A percentile compares a stretch with the other conserved stretches of the same genome.
phyloP scores from a whole-genome alignment of 2,113 vertebrate species.

The Eubucco bourcierii region DNA sequence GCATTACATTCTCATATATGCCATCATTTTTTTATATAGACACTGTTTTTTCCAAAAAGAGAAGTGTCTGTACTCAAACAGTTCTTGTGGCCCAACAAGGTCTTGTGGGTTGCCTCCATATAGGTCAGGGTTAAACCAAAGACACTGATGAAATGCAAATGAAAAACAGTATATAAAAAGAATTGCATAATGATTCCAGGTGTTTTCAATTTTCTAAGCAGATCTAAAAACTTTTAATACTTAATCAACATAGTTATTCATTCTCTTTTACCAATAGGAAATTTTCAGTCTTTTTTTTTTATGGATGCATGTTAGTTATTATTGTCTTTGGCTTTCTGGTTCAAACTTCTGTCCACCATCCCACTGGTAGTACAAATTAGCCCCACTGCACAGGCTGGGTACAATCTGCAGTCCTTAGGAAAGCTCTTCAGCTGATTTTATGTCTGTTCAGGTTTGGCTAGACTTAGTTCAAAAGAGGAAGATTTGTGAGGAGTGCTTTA shows the following conservation, averaged over 20 bases:
- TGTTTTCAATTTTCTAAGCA: conserved; percentile 68
- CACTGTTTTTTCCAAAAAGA: not conserved
- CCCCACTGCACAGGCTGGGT: not conserved
- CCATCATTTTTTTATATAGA: not conserved
- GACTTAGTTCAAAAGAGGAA: not conserved
- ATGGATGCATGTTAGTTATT: conserved; percentile 29
- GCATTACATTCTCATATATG: not conserved
- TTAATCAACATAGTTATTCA: conserved; percentile 67
- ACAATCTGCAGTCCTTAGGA: not conserved
- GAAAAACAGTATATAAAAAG: conserved; percentile 38
- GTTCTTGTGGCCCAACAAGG: not conserved
- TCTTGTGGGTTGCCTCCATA: not conserved
- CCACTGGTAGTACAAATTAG: conserved; percentile 17
- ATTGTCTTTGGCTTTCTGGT: conserved; percentile 34
- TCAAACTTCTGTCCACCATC: conserved; percentile 12
- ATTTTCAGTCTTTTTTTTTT: conserved; percentile 50
- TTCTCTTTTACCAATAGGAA: conserved; percentile 53
- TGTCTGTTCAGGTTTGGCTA: not conserved
- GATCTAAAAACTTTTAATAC: conserved; percentile 71
- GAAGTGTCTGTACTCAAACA: not conserved
- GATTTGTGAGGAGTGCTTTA: not conserved
- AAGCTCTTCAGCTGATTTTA: conserved; percentile 8
- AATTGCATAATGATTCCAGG: conserved; percentile 65
- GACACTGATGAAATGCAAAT: conserved; percentile 50
- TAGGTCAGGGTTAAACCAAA: conserved; percentile 31